Percentiles rank a stretch among this genome's conserved stretches.
These are phyloP conservation scores for Benitochromis conjunctus DNA, from an alignment of 2,113 vertebrate species.

Conservation along the genomic window DNA sequence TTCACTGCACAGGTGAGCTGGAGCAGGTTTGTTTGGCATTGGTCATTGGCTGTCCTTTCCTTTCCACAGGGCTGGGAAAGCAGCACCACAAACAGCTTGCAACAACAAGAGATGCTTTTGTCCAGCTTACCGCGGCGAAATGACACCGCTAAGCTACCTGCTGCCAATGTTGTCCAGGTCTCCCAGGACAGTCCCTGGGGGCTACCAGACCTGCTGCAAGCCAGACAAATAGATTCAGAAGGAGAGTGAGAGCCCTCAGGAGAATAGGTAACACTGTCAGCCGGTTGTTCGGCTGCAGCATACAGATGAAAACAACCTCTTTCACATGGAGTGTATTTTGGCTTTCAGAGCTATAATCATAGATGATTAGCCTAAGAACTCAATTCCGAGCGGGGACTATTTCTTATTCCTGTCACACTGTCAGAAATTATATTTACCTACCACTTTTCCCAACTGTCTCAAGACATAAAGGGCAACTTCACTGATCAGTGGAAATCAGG, in stretches of 20 bases:
- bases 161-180: conserved; percentile 60
- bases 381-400: conserved; percentile 45
- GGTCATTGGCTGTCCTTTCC: conserved; percentile 66
- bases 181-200: conserved; percentile 48
- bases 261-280: conserved; percentile 59
- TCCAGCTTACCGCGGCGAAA: conserved; percentile 45
- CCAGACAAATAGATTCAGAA: conserved; percentile 32
- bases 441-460: conserved; percentile 47
- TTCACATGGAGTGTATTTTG: conserved; percentile 69
- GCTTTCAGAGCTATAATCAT: conserved; percentile 61
- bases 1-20: conserved; percentile 72
- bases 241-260: conserved; percentile 49
- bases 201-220: conserved; percentile 25
- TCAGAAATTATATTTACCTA: conserved; percentile 59
- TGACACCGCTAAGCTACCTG: conserved; percentile 52
- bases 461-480: conserved; percentile 25
- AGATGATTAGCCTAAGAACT: conserved; percentile 65
- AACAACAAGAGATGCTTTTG: conserved; percentile 74
- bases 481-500: conserved; percentile 37
- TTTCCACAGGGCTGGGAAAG: conserved; percentile 68
- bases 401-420: conserved; percentile 65
- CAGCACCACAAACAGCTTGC: conserved; percentile 60
- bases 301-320: conserved; percentile 65
- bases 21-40: conserved; percentile 70
- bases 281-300: conserved; percentile 39